Conservation (phyloP, 2,888 invertebrate species). For the Limnephilus rhombicus region DNA sequence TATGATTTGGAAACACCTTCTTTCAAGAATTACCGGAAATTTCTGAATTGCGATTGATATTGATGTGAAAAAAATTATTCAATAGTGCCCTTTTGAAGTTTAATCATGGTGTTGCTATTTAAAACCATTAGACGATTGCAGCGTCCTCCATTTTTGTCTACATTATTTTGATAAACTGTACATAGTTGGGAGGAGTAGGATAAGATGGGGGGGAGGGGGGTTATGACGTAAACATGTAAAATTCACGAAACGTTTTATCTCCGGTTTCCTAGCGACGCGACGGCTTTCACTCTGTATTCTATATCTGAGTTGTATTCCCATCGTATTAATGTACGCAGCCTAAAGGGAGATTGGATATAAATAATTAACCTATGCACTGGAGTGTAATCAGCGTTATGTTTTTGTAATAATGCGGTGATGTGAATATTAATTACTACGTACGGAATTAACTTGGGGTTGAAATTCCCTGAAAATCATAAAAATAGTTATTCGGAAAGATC, state of each 20-base stretch:
- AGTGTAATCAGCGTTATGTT: not conserved
- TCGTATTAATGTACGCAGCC: slow-evolving; percentile 11
- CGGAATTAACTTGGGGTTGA: not conserved
- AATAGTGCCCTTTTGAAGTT: too few relatives aligned
- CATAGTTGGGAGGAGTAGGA: not conserved
- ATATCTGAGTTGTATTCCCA: slow-evolving; percentile 13
- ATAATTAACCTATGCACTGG: not conserved
- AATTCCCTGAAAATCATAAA: too few relatives aligned
- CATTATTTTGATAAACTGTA: too few relatives aligned
- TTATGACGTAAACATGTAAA: slow-evolving; percentile 60
- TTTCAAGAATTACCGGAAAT: too few relatives aligned
- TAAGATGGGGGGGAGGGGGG: not conserved
- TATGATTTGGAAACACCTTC: too few relatives aligned
- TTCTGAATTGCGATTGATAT: too few relatives aligned
- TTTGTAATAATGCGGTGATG: not conserved
- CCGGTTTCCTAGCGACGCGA: slow-evolving; percentile 58
- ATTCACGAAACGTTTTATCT: slow-evolving; percentile 61
- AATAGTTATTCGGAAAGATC: too few relatives aligned
- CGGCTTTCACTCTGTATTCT: slow-evolving; percentile 35
- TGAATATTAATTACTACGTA: not conserved
- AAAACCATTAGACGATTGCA: too few relatives aligned
- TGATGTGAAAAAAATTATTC: too few relatives aligned
- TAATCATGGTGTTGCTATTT: too few relatives aligned
- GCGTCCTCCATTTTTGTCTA: too few relatives aligned
- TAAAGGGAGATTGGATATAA: not conserved